These are phyloP conservation scores for Alloscopus bannaensis DNA, from an alignment of 2,888 invertebrate species.

Conservation along the genomic window DNA sequence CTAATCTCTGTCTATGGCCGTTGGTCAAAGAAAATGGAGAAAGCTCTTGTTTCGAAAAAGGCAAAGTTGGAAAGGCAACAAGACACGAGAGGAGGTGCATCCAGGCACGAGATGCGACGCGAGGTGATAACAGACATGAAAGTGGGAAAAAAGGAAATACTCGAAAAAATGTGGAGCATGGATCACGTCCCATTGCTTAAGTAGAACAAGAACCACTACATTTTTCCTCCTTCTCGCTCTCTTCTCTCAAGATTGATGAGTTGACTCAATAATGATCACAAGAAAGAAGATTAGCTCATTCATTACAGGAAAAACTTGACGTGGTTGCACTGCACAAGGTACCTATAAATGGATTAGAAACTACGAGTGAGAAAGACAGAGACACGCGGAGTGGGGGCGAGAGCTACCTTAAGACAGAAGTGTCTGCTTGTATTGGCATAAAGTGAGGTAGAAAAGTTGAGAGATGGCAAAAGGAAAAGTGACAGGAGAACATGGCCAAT, in stretches of 20 bases:
- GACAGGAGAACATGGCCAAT: constrained; percentile 62
- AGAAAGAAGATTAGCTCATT: constrained; percentile 64
- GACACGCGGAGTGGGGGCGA: background rate
- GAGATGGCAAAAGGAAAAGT: constrained; percentile 32
- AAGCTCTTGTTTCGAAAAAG: too few relatives aligned
- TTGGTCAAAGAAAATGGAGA: too few relatives aligned
- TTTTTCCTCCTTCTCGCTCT: constrained; percentile 12
- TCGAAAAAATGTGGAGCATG: constrained; percentile 45
- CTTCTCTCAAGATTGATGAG: constrained; percentile 57
- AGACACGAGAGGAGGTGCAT: constrained; percentile 36
- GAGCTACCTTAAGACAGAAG: too few relatives aligned
- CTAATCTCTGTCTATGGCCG: too few relatives aligned
- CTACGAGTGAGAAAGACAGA: constrained; percentile 1
- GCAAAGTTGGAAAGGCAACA: constrained; percentile 56
- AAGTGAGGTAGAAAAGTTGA: too few relatives aligned
- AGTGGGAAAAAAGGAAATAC: constrained; percentile 15
- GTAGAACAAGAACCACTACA: constrained; percentile 27
- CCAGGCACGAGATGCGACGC: background rate
- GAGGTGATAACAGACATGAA: constrained; percentile 10
- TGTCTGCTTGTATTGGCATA: too few relatives aligned
- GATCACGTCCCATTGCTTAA: constrained; percentile 50
- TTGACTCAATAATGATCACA: constrained; percentile 63
- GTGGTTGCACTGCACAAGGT: background rate
- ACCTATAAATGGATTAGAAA: too few relatives aligned
- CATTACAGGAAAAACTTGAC: constrained; percentile 52